These are phyloP conservation scores for Gastrophysa polygoni DNA, from an alignment of 2,888 invertebrate species.

Conservation along the genomic window DNA sequence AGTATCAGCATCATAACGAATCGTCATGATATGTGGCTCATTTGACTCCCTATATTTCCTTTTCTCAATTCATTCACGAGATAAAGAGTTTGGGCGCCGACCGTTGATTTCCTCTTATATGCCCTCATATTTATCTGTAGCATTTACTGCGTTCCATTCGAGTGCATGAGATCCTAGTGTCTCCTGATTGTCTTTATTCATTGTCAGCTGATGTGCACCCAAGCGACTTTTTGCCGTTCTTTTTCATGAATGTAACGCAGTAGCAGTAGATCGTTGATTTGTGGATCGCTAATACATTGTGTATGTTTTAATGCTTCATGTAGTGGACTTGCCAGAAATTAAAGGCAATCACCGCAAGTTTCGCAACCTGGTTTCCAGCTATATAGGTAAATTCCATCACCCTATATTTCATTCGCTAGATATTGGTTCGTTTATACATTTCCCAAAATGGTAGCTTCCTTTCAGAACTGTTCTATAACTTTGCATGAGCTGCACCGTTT, in stretches of 20 bases:
- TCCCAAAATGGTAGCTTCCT: too few species aligned
- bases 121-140: neutral
- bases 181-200: neutral
- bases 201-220: neutral
- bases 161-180: neutral
- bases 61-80: too few species aligned
- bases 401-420: slow-evolving; percentile 19
- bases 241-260: slow-evolving; percentile 12
- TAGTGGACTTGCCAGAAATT: slow-evolving; percentile 98
- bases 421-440: slow-evolving; percentile 26
- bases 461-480: too few species aligned
- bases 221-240: slow-evolving; percentile 4
- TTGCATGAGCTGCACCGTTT: too few species aligned
- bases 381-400: slow-evolving; percentile 83
- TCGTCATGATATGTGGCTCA: too few species aligned
- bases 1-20: too few species aligned
- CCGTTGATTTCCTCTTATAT: neutral
- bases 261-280: slow-evolving; percentile 39
- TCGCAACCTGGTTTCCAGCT: slow-evolving; percentile 98
- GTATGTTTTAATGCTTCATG: slow-evolving; percentile 60
- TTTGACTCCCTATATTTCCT: too few species aligned
- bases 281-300: slow-evolving; percentile 38
- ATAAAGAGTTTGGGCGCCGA: neutral
- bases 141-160: neutral
- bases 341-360: slow-evolving; percentile 99